Evolutionary conservation across 2,797 vertebrate genomes (phyloP), one percentile per base, ranked within the genome.

Genomic region (Kryptolebias ocellatus): DNA sequence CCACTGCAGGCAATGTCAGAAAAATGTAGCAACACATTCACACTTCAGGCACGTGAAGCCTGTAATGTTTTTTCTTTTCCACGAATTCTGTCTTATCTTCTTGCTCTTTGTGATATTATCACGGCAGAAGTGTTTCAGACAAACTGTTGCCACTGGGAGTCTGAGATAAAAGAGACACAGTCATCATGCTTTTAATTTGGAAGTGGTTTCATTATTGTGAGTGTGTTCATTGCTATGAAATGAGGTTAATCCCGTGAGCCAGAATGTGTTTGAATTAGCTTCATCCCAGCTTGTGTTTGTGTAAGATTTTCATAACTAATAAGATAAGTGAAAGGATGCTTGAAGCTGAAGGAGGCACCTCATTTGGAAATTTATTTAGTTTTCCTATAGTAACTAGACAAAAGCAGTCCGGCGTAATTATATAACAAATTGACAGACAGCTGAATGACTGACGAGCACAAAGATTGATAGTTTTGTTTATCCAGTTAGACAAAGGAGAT

Each of bases 231-330:
- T 1, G 1, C 18, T 0, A 2, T 20, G 53, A 83, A 69, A 78
- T 80, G 75, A 54, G 67, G 86, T 79, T 67, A 70, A 64, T 52
- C 76, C 66, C 20, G 47, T 73, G 74, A 78, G 72, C 83, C 70
- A 79, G 49, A 81, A 79, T 85, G 71, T 71, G 70, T 76, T 79
- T 90, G 76, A 85, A 70, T 87, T 85, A 82, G 74, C 70, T 60
- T 65, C 78, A 86, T 87, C 87, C 80, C 83, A 78, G 46, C 52
- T 70, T 11, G 44, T 74, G 81, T 83, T 82, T 77, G 56, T 76
- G 79, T 75, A 72, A 74, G 84, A 88, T 86, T 83, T 79, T 68
- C 60, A 72, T 76, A 86, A 79, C 64, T 81, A 84, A 84, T 72
- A 79, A 70, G 77, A 80, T 82, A 72, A 78, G 76, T 62, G 45